These are phyloP conservation scores for Picathartes gymnocephalus DNA, from an alignment of 2,113 vertebrate genomes.

Conservation along the genomic window DNA sequence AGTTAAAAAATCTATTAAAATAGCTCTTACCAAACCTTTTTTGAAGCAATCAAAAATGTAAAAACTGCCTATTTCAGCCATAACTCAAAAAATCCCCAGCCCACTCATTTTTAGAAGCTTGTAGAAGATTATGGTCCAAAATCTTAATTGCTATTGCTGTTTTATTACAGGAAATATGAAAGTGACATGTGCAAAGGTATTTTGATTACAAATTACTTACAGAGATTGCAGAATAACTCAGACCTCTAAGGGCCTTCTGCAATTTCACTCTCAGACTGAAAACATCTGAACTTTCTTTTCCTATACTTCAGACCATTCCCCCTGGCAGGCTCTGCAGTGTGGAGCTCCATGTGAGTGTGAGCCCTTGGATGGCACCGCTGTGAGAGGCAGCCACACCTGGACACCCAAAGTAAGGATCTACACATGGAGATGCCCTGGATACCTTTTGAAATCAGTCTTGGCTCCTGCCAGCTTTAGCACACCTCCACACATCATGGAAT, in stretches of 20 bases:
- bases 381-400: background rate
- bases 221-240: conserved; percentile 63
- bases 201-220: conserved; percentile 66
- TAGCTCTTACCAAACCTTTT: background rate
- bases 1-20: background rate
- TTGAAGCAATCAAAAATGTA: background rate
- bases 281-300: conserved; percentile 52
- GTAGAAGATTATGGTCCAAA: conserved; percentile 43
- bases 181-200: conserved; percentile 65
- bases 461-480: background rate
- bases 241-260: conserved; percentile 59
- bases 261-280: conserved; percentile 48
- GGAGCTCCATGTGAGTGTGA: background rate
- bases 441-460: background rate
- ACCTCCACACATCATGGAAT: background rate
- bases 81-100: background rate
- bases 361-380: background rate
- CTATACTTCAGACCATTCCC: background rate
- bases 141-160: conserved; percentile 63
- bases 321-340: background rate
- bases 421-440: background rate
- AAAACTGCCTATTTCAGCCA: background rate
- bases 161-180: conserved; percentile 66
- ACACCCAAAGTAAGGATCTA: background rate
- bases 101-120: conserved; percentile 22